phyloP scores from a whole-genome alignment of 2,888 invertebrate genomes.

The Dasysyrphus tricinctus region DNA sequence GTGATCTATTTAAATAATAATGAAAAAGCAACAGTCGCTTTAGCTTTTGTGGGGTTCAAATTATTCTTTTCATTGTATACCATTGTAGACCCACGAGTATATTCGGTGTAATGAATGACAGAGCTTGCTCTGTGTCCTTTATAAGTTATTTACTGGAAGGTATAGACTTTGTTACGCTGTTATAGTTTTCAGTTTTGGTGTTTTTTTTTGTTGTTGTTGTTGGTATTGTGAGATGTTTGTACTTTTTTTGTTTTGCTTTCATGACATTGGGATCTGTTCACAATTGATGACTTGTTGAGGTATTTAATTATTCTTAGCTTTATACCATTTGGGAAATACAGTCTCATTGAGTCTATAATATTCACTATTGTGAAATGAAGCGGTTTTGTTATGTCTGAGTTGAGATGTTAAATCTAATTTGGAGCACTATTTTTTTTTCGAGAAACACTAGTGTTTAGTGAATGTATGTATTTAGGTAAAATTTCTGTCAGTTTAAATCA shows the following conservation, averaged over 20 bases:
- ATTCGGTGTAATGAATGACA: not conserved
- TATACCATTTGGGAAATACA: not conserved
- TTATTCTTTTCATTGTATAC: not conserved
- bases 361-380: not conserved
- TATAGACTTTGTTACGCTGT: not conserved
- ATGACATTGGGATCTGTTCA: not conserved
- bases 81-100: not conserved
- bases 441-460: too few species aligned
- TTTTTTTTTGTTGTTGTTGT: not conserved
- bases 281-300: conserved; percentile 22
- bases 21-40: conserved; percentile 35
- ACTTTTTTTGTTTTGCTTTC: not conserved
- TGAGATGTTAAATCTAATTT: too few species aligned
- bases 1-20: conserved; percentile 40
- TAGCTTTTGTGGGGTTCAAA: not conserved
- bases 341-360: not conserved
- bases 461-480: too few species aligned
- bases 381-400: not conserved
- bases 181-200: not conserved
- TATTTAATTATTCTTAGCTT: conserved; percentile 10
- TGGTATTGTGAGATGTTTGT: not conserved
- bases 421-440: too few species aligned
- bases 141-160: conserved; percentile 1
- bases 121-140: not conserved
- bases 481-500: too few species aligned